Evolutionary conservation across 1,140 invertebrate genomes (phyloP).

Genomic region (Marisa cornuarietis): DNA sequence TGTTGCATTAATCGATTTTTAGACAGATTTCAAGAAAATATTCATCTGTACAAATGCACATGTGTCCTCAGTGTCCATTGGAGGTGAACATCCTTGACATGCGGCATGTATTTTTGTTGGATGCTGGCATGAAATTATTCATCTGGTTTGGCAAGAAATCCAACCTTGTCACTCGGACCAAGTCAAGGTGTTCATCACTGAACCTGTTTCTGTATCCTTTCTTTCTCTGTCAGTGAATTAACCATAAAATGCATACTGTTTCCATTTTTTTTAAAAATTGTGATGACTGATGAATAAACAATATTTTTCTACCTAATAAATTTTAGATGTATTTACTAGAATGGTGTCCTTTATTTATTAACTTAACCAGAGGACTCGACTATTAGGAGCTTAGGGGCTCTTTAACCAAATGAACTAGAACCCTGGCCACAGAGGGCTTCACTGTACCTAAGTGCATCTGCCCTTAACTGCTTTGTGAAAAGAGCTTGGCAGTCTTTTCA

Average conservation of each 20-base stretch:
- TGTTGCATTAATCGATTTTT: neutral
- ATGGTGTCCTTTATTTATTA: too few species aligned
- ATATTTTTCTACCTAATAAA: too few species aligned
- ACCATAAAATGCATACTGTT: neutral
- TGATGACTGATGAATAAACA: too few species aligned
- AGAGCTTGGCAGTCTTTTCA: too few species aligned
- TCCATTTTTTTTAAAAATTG: neutral
- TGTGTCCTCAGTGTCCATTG: conserved; percentile 66
- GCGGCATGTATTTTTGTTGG: conserved; percentile 90
- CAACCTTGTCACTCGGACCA: conserved; percentile 94
- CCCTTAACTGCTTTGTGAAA: too few species aligned
- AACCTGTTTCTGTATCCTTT: neutral
- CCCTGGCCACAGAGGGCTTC: too few species aligned
- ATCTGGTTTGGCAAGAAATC: conserved; percentile 89
- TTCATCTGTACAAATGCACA: conserved; percentile 36
- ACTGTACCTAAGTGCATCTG: too few species aligned
- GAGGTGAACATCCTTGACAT: conserved; percentile 82
- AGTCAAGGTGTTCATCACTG: conserved; percentile 72
- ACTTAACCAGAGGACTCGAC: too few species aligned
- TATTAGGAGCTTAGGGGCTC: too few species aligned
- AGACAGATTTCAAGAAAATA: neutral
- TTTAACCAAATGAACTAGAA: too few species aligned
- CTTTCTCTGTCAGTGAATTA: neutral
- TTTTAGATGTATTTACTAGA: too few species aligned
- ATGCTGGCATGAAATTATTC: conserved; percentile 86